phyloP scores from a whole-genome alignment of 2,113 vertebrate genomes.

The Corvus cornix region DNA sequence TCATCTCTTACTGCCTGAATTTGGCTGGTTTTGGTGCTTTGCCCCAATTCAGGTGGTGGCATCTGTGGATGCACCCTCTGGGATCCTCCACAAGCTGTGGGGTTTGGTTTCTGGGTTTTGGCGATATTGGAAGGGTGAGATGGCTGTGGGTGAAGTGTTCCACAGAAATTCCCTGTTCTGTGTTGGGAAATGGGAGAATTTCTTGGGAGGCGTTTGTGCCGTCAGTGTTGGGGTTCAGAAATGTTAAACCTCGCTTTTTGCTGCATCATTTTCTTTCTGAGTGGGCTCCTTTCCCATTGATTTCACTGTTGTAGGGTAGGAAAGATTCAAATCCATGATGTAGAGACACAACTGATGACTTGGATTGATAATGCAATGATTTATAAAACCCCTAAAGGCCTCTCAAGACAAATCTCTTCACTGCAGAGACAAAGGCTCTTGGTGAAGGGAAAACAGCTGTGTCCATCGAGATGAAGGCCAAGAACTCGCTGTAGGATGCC shows the following conservation, averaged over 20 bases:
- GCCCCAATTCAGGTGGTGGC: background rate
- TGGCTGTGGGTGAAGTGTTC: fast-evolving
- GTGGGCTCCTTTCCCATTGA: background rate
- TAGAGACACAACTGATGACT: fast-evolving
- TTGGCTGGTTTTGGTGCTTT: background rate
- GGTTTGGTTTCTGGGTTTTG: background rate
- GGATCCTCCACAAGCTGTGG: background rate
- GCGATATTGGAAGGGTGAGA: background rate
- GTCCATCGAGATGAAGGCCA: background rate
- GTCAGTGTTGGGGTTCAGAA: fast-evolving
- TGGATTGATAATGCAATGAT: background rate
- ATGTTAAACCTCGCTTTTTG: background rate
- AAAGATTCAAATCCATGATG: fast-evolving
- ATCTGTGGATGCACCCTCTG: background rate
- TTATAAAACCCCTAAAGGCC: background rate
- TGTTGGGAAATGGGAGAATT: background rate
- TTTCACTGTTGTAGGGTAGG: background rate
- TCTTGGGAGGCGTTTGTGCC: background rate
- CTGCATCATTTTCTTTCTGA: fast-evolving
- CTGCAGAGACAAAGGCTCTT: background rate
- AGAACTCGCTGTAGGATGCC: background rate
- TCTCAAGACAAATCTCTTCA: background rate
- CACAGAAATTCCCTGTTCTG: background rate
- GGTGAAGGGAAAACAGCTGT: background rate
- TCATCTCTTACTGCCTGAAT: background rate